These are phyloP conservation scores for Herpetotheres cachinnans DNA, from an alignment of 2,113 vertebrate species.

Conservation along the genomic window DNA sequence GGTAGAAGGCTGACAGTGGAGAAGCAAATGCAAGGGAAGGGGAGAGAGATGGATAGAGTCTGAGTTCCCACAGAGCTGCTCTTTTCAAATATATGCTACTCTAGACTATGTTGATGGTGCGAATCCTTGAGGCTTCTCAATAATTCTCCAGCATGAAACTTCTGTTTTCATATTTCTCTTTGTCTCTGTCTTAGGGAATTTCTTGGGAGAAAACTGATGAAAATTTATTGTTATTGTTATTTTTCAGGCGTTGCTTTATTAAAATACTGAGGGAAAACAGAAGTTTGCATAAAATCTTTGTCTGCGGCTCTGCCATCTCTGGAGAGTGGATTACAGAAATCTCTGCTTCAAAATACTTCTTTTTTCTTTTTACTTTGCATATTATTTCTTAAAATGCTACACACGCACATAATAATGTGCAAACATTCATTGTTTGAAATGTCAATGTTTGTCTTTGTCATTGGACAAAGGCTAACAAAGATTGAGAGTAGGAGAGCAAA, in stretches of 20 bases:
- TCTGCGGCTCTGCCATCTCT: background rate
- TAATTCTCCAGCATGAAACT: background rate
- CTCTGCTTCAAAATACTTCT: background rate
- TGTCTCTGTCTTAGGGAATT: background rate
- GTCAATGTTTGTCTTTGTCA: background rate
- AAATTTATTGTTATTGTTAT: background rate
- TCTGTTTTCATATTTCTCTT: background rate
- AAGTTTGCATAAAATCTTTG: background rate
- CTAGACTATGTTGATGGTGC: background rate
- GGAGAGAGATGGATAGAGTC: background rate
- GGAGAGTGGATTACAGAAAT: background rate
- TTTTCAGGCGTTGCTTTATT: background rate
- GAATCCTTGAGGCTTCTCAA: background rate
- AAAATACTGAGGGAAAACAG: background rate
- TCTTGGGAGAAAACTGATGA: background rate
- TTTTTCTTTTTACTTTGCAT: background rate
- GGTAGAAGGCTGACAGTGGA: background rate
- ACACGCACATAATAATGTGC: background rate
- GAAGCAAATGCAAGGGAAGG: background rate
- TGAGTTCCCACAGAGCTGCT: background rate
- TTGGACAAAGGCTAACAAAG: background rate
- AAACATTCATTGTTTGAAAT: background rate
- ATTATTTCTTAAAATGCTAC: background rate
- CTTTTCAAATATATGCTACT: background rate
- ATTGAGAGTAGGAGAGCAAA: background rate